These are phyloP conservation scores for Caracal caracal DNA, from an alignment of 2,113 vertebrate species.

Conservation along the genomic window DNA sequence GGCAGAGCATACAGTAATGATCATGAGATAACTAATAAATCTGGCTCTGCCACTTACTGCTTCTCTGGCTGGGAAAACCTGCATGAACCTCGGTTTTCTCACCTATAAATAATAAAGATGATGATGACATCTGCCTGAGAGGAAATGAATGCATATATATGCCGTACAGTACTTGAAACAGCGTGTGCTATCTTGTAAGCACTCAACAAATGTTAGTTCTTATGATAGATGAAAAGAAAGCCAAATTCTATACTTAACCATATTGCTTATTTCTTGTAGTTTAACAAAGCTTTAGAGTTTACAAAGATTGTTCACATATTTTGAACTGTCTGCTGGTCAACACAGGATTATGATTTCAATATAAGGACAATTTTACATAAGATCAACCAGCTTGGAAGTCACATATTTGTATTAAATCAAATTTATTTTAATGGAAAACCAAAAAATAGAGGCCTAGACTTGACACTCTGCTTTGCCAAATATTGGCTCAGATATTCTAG, in stretches of 20 bases:
- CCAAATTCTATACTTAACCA: not conserved
- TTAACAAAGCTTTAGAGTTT: constrained; percentile 3
- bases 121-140: not conserved
- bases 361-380: not conserved
- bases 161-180: not conserved
- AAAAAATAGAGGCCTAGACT: not conserved
- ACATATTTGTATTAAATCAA: not conserved
- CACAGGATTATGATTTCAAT: not conserved
- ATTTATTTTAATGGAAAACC: constrained; percentile 40
- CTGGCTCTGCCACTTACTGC: not conserved
- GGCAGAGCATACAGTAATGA: not conserved
- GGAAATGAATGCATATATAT: not conserved
- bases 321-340: not conserved
- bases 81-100: not conserved
- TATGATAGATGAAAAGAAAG: not conserved
- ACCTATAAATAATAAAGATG: not conserved
- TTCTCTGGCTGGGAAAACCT: not conserved
- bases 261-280: not conserved
- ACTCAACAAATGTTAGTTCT: not conserved
- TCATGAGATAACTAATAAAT: not conserved
- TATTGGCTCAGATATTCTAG: not conserved
- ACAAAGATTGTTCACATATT: not conserved
- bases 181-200: not conserved
- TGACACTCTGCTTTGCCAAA: not conserved
- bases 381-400: not conserved